These are phyloP conservation scores for Hydraecia micacea DNA, from an alignment of 2,888 invertebrate genomes.

Conservation along the genomic window DNA sequence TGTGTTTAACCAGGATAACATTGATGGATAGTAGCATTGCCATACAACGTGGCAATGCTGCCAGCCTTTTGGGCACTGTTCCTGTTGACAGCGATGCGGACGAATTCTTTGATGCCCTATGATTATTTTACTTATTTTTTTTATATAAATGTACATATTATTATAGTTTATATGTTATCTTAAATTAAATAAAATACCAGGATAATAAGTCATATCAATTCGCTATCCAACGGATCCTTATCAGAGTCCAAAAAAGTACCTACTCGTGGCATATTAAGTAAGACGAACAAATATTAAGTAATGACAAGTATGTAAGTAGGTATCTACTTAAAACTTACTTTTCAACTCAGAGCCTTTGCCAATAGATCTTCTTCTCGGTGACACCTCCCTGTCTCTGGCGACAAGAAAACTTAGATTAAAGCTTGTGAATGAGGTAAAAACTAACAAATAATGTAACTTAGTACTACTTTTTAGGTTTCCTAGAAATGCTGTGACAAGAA, in stretches of 20 bases:
- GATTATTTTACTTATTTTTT: too few relatives aligned
- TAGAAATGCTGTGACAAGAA: conserved; percentile 19
- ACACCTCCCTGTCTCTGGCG: conserved; percentile 92
- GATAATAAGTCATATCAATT: neutral
- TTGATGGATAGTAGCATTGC: too few relatives aligned
- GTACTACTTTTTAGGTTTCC: conserved; percentile 45
- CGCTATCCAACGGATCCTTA: neutral
- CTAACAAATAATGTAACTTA: conserved; percentile 51
- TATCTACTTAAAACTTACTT: conserved; percentile 81
- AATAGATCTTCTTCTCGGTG: conserved; percentile 90
- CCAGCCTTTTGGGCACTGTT: too few relatives aligned
- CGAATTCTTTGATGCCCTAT: too few relatives aligned
- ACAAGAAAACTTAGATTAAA: conserved; percentile 90
- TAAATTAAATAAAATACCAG: too few relatives aligned
- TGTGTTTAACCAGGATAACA: too few relatives aligned
- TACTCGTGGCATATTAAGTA: neutral
- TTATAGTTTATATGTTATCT: too few relatives aligned
- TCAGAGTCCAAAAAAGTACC: neutral
- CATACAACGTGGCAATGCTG: too few relatives aligned
- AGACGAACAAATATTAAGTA: neutral
- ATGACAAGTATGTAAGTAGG: neutral
- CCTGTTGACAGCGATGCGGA: too few relatives aligned
- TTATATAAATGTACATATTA: too few relatives aligned
- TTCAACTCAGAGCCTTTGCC: conserved; percentile 87
- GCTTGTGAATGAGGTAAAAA: conserved; percentile 63